Percentiles rank a stretch among this genome's conserved stretches.
Evolutionary conservation across 2,797 vertebrate genomes (phyloP).

Genomic region (Onychomys torridus): DNA sequence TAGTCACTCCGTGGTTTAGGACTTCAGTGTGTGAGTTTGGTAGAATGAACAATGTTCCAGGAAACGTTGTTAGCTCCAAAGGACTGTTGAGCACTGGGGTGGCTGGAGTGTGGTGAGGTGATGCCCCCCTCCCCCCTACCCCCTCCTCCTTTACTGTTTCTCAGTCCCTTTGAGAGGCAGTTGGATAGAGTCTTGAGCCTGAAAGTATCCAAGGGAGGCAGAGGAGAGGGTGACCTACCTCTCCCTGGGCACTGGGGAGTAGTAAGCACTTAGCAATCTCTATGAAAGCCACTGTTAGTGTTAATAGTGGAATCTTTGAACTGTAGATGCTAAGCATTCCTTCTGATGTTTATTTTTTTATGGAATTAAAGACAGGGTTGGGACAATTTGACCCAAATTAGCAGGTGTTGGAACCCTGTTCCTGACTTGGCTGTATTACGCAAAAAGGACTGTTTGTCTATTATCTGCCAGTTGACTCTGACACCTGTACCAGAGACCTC

Average conservation of each 20-base stretch:
- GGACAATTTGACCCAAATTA: neutral
- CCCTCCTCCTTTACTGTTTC: too few species aligned
- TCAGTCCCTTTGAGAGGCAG: neutral
- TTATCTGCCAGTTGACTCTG: neutral
- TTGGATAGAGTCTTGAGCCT: neutral
- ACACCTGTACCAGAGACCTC: neutral
- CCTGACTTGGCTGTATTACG: neutral
- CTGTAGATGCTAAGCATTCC: neutral
- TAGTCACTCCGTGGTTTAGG: neutral
- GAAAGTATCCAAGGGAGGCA: neutral
- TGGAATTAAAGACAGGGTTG: neutral
- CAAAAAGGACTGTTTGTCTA: neutral
- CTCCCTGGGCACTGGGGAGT: neutral
- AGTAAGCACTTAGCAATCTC: too few species aligned
- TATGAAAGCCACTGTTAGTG: neutral
- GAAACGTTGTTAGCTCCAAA: conserved; percentile 29
- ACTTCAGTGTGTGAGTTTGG: conserved; percentile 25
- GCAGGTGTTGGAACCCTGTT: neutral
- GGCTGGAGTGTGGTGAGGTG: neutral
- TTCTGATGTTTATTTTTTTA: neutral
- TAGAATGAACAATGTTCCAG: neutral
- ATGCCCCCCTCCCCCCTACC: neutral
- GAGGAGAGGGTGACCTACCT: neutral
- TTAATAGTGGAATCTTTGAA: neutral
- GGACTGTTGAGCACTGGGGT: neutral